These are phyloP conservation scores for Tenthredo distinguenda DNA, from an alignment of 2,888 invertebrate genomes.

Conservation along the genomic window DNA sequence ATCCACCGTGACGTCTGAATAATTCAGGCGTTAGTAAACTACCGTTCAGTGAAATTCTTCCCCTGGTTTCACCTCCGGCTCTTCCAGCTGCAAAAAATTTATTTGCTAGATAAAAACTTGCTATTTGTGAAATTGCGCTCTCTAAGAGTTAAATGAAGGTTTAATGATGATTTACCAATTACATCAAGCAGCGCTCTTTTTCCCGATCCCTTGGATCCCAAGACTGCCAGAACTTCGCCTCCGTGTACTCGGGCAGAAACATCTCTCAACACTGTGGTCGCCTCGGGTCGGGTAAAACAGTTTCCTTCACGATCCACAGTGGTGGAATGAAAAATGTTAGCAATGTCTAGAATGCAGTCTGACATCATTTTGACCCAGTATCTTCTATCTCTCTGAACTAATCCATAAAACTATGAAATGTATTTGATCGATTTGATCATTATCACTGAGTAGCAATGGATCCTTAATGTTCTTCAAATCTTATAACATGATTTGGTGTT, in stretches of 20 bases:
- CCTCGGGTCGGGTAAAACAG: slow-evolving; percentile 70
- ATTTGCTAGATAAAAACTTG: slow-evolving; percentile 67
- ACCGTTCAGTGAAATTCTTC: slow-evolving; percentile 94
- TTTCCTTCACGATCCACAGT: slow-evolving; percentile 71
- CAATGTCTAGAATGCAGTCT: slow-evolving; percentile 92
- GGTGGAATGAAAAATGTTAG: slow-evolving; percentile 90
- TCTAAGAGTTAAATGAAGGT: background rate
- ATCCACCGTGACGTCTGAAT: slow-evolving; percentile 92
- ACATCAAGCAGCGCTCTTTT: slow-evolving; percentile 97
- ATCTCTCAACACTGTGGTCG: slow-evolving; percentile 91
- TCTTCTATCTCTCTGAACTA: background rate
- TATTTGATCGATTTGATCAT: background rate
- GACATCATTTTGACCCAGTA: slow-evolving; percentile 83
- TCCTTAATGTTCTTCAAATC: background rate
- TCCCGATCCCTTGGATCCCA: slow-evolving; percentile 97
- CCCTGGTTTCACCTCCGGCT: slow-evolving; percentile 90
- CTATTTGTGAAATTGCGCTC: background rate
- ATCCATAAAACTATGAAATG: background rate
- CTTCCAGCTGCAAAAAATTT: slow-evolving; percentile 81
- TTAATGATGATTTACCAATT: slow-evolving; percentile 78
- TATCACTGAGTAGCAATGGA: background rate
- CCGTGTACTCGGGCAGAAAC: slow-evolving; percentile 94
- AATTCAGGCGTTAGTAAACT: slow-evolving; percentile 89
- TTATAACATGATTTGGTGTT: background rate
- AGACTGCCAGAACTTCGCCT: slow-evolving; percentile 95